Conservation (phyloP, 2,797 vertebrate species). For the Danio tinwini region DNA sequence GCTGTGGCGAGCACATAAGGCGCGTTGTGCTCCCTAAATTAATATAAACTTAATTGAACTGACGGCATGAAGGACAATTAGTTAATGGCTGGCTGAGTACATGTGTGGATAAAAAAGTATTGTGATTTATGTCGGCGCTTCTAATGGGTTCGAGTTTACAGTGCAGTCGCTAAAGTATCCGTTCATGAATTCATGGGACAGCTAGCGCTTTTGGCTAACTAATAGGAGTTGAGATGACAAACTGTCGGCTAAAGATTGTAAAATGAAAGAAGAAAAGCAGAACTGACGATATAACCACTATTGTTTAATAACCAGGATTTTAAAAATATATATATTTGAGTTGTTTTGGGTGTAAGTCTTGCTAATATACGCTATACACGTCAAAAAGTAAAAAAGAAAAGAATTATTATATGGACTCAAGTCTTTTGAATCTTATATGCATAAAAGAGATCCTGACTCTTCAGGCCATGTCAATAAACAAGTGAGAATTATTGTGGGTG, state of each 20-base stretch:
- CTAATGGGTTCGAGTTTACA: constrained; percentile 16
- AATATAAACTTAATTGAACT: constrained; percentile 46
- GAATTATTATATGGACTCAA: background rate
- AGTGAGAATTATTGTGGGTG: background rate
- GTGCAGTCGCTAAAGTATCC: constrained; percentile 21
- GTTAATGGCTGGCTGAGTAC: constrained; percentile 27
- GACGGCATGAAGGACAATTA: constrained; percentile 40
- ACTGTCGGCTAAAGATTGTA: constrained; percentile 6
- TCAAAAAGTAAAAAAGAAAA: background rate
- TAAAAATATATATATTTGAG: background rate
- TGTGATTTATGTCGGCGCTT: constrained; percentile 7
- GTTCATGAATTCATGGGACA: background rate
- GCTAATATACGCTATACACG: background rate
- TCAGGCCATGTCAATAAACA: background rate
- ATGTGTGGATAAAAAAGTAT: constrained; percentile 19
- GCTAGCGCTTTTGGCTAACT: constrained; percentile 14
- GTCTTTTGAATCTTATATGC: background rate
- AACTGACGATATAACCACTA: background rate
- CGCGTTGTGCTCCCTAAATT: constrained; percentile 39
- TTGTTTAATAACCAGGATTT: background rate
- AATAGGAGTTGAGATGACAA: background rate
- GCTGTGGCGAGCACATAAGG: constrained; percentile 40
- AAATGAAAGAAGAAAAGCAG: background rate
- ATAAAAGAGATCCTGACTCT: background rate
- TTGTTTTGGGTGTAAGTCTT: background rate